A percentile compares a stretch with the other conserved stretches of the same genome.
phyloP scores from a whole-genome alignment of 2,113 vertebrate genomes.

The Callospermophilus lateralis region DNA sequence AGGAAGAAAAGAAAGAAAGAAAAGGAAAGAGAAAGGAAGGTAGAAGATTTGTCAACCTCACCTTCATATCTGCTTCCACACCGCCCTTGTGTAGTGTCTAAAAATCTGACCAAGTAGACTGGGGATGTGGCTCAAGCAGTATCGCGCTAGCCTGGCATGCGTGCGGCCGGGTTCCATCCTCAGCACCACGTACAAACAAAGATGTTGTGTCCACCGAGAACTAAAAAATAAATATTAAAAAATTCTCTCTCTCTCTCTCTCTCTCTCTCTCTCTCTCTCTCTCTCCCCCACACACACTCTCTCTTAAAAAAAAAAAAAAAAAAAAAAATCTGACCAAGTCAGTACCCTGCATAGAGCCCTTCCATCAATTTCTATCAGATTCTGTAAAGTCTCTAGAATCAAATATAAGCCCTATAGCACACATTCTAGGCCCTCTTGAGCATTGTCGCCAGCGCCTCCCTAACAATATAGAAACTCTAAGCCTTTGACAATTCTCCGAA shows the following conservation, averaged over 20 bases:
- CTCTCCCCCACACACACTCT: too few relatives aligned
- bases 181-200: too few relatives aligned
- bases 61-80: constrained; percentile 35
- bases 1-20: too few relatives aligned
- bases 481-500: neutral
- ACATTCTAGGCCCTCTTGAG: neutral
- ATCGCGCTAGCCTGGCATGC: too few relatives aligned
- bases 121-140: too few relatives aligned
- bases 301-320: too few relatives aligned
- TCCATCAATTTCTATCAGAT: neutral
- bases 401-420: neutral
- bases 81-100: constrained; percentile 44
- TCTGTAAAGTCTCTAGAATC: neutral
- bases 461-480: neutral
- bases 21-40: neutral
- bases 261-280: too few relatives aligned
- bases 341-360: neutral
- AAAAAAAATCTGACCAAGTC: neutral
- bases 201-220: too few relatives aligned
- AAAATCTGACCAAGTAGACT: neutral
- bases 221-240: too few relatives aligned
- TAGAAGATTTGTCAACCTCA: neutral
- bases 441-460: neutral
- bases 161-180: too few relatives aligned
- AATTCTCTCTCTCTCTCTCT: too few relatives aligned